Evolutionary conservation across 30 jellyfish, hydroid and myxozoan species (phyloP).

Genomic region (Hydra vulgaris): DNA sequence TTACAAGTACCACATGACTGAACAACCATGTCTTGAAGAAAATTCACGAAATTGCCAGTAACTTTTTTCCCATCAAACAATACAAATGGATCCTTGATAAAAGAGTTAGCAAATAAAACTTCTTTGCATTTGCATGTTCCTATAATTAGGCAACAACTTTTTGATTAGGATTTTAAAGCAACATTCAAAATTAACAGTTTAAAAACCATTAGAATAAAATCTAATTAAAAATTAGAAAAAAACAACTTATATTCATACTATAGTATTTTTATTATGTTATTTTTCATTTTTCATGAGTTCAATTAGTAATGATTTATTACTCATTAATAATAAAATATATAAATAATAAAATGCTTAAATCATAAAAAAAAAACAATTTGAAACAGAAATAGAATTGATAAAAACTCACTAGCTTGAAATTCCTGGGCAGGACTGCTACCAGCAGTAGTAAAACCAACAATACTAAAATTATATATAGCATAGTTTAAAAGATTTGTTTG

Average conservation of each 20-base stretch:
- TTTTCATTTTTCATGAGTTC: no score
- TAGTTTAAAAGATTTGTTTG: conserved; percentile 2
- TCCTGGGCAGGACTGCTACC: conserved; percentile 25
- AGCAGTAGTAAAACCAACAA: conserved; percentile 17
- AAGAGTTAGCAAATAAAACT: conserved; percentile 7
- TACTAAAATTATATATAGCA: not conserved
- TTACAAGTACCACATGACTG: conserved; percentile 31
- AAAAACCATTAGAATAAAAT: no score
- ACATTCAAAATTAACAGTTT: no score
- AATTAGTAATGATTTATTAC: no score
- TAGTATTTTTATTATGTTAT: no score
- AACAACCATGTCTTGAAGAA: conserved; percentile 14
- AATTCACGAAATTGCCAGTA: conserved; percentile 12
- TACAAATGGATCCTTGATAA: not conserved
- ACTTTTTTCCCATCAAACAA: not conserved
- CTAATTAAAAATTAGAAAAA: no score
- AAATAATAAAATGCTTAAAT: no score
- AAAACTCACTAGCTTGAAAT: conserved; percentile 13
- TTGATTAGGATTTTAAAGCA: not conserved
- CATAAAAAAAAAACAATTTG: no score
- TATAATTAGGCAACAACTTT: not conserved
- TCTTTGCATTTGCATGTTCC: conserved; percentile 18
- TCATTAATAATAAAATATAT: no score
- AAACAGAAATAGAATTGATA: not conserved
- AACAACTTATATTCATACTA: no score